These are phyloP conservation scores for Hippocampus kuda DNA, from an alignment of 2,797 vertebrate species.

Conservation along the genomic window DNA sequence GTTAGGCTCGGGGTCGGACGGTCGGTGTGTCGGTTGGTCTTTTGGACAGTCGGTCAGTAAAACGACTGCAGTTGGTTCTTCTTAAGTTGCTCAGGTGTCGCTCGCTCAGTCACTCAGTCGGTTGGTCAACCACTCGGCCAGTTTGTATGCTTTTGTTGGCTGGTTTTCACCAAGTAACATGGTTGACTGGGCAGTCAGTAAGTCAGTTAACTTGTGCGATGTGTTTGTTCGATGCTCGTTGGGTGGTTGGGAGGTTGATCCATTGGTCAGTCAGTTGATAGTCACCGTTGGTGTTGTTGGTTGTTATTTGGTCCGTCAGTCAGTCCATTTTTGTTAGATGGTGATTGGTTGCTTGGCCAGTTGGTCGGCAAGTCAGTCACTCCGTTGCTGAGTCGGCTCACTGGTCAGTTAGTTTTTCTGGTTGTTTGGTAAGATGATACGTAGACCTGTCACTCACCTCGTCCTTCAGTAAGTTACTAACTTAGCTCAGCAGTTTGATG, in stretches of 20 bases:
- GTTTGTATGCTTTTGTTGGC: not conserved
- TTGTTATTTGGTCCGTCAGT: not conserved
- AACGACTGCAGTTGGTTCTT: too few relatives aligned
- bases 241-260: not conserved
- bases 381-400: too few relatives aligned
- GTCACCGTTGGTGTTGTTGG: too few relatives aligned
- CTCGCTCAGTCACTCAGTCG: not conserved
- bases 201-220: not conserved
- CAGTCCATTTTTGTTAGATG: not conserved
- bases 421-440: too few relatives aligned
- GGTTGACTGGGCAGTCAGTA: not conserved
- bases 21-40: not conserved
- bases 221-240: not conserved
- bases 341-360: not conserved
- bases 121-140: not conserved
- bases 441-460: too few relatives aligned
- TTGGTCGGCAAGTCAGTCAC: too few relatives aligned
- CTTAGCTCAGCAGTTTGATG: too few relatives aligned
- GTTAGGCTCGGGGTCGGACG: not conserved
- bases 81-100: too few relatives aligned
- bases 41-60: not conserved
- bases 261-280: not conserved
- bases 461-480: too few relatives aligned
- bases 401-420: too few relatives aligned
- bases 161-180: not conserved